Evolutionary conservation across 2,888 invertebrate species (phyloP).

Genomic region (Yponomeuta plumbellus): DNA sequence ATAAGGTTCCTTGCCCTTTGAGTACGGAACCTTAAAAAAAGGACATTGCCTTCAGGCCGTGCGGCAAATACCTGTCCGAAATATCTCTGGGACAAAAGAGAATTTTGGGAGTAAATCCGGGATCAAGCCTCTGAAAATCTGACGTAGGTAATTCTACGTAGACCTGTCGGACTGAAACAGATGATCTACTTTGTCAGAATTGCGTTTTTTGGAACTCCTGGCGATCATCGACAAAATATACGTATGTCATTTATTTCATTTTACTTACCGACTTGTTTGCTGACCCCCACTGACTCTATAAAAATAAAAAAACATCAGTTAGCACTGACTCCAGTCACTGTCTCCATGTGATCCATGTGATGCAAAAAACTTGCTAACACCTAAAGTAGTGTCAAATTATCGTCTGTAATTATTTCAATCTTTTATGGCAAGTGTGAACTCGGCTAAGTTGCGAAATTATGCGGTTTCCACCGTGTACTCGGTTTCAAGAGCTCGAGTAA

Average conservation of each 20-base stretch:
- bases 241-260: too few relatives aligned
- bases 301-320: too few relatives aligned
- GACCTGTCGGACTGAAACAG: background rate
- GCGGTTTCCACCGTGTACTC: background rate
- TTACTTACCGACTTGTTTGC: too few relatives aligned
- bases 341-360: too few relatives aligned
- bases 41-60: background rate
- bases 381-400: too few relatives aligned
- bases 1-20: too few relatives aligned
- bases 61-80: background rate
- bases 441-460: background rate
- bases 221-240: too few relatives aligned
- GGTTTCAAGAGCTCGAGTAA: background rate
- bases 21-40: background rate
- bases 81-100: background rate
- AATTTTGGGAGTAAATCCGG: background rate
- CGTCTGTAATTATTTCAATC: too few relatives aligned
- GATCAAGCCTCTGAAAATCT: background rate
- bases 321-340: too few relatives aligned
- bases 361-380: too few relatives aligned
- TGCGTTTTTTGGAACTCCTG: background rate
- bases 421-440: background rate
- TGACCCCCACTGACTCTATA: too few relatives aligned
- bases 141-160: background rate
- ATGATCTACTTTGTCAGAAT: background rate